phyloP scores from a whole-genome alignment of 2,797 vertebrate species.

The Poecilia gillii region DNA sequence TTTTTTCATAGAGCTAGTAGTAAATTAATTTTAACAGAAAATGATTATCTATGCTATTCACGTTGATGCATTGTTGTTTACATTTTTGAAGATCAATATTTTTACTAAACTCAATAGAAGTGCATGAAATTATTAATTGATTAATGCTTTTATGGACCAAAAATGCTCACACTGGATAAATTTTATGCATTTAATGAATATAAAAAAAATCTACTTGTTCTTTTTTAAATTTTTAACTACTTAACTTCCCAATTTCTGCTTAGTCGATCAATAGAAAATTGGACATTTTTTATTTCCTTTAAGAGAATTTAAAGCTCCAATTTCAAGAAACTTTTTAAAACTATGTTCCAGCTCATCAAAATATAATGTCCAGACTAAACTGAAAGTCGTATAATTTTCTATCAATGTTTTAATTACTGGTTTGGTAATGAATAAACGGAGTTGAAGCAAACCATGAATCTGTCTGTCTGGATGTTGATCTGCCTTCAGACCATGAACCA shows the following conservation, averaged over 20 bases:
- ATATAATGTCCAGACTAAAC: too few species aligned
- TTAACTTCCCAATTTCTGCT: neutral
- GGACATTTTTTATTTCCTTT: too few species aligned
- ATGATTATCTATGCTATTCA: neutral
- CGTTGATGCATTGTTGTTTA: neutral
- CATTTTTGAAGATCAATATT: neutral
- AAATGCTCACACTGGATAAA: neutral
- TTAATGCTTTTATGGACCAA: neutral
- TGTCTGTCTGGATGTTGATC: neutral
- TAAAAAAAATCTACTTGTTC: neutral
- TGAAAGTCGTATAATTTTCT: too few species aligned
- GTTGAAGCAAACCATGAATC: neutral
- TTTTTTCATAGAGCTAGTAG: neutral
- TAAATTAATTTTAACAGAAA: neutral
- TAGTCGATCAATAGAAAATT: neutral
- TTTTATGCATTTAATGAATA: neutral
- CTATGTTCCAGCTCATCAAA: too few species aligned
- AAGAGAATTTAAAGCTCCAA: neutral
- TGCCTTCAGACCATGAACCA: slow-evolving; percentile 85
- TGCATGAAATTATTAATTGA: neutral
- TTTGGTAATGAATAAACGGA: too few species aligned
- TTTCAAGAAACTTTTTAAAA: neutral
- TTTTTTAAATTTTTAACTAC: neutral
- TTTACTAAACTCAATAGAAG: neutral
- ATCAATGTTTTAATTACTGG: too few species aligned